These are phyloP conservation scores for Phainopepla nitens DNA, from an alignment of 2,113 vertebrate genomes.

Conservation along the genomic window DNA sequence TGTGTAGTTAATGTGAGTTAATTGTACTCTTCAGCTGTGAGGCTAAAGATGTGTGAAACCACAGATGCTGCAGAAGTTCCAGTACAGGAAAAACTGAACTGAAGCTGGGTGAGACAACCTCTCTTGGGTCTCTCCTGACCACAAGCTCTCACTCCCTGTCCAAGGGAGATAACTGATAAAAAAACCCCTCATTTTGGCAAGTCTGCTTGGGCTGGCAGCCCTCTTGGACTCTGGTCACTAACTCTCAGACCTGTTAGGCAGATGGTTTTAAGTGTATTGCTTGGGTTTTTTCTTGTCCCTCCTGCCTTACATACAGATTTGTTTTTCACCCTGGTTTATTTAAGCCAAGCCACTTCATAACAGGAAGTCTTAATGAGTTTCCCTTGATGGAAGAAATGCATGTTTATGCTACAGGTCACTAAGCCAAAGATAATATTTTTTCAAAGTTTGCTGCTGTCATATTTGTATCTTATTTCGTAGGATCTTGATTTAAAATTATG, in stretches of 20 bases:
- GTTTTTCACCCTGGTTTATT: background rate
- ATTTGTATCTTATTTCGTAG: background rate
- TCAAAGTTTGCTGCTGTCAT: background rate
- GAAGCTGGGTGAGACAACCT: background rate
- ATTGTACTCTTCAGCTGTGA: background rate
- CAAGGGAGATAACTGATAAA: background rate
- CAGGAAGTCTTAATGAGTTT: background rate
- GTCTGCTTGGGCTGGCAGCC: background rate
- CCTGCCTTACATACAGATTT: background rate
- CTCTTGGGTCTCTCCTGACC: background rate
- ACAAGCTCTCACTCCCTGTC: background rate
- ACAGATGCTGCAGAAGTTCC: rapidly evolving
- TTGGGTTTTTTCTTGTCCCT: background rate
- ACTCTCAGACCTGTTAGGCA: background rate
- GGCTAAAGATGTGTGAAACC: background rate
- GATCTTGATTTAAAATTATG: background rate
- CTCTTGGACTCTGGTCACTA: background rate
- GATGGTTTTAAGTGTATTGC: background rate
- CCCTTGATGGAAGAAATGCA: background rate
- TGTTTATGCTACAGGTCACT: background rate
- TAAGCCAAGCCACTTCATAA: background rate
- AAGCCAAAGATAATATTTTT: background rate
- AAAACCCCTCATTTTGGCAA: background rate
- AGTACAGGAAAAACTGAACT: rapidly evolving
- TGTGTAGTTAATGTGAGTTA: background rate